Base-by-base conservation (phyloP, 2,113 vertebrate genomes). In the Nansenia antarctica region DNA sequence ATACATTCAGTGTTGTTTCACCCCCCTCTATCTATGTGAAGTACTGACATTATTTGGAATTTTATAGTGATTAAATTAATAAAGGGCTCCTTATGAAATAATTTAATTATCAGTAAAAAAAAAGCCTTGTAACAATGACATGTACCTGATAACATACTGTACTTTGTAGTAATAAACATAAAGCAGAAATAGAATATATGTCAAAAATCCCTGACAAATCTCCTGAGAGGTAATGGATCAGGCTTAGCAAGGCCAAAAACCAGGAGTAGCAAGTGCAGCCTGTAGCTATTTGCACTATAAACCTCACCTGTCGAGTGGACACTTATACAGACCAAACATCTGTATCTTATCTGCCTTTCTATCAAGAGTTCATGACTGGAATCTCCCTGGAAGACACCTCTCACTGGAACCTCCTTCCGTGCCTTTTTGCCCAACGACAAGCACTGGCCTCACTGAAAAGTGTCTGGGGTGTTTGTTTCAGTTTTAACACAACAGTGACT, bases 141-240 rank as follows among this genome's bases (percentile, higher is more conserved):
- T 49, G n/a, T 49, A n/a, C n/a, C 9, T 49, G 1, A 8, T 49
- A 49, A 42, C 39, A 42, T 20, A 49, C 45, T 22, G 6, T 39
- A 37, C 14, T 66, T 1, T 66, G 49, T 32, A 35, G 45, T 34
- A 26, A 42, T 42, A 54, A 32, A 22, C 31, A 24, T 15, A n/a
- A n/a, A n/a, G n/a, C n/a, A n/a, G 30, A 14, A 54, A 31, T 66
- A 34, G 32, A 34, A 31, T 22, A 15, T 22, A 32, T 54, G 29
- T 34, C 39, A 18, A 32, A 37, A 9, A 1, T 67, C 52, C 52
- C 53, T 37, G 34, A 34, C 14, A 42, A 22, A 55, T 12, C 9
- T 60, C 31, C 26, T 22, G 14, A 27, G 53, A 55, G 54, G 26
- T 58, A 67, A 55, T 57, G 49, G 31, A 53, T 67, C 47, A 32